Evolutionary conservation across 1,140 invertebrate genomes (phyloP).

Genomic region (Periplaneta americana): DNA sequence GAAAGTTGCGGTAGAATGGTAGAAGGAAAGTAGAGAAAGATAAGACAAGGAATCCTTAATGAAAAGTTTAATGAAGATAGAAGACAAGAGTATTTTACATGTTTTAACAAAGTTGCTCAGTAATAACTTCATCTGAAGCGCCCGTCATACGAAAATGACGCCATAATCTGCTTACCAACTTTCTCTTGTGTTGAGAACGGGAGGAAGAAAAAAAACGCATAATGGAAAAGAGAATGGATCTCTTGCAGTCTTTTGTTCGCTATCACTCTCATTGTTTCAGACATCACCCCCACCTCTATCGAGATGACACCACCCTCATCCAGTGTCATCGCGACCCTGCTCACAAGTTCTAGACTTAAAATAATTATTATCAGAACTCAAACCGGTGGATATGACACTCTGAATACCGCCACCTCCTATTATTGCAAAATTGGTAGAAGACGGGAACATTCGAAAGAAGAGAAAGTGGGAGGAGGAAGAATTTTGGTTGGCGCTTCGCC

Average conservation of each 20-base stretch:
- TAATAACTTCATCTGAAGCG: conserved; percentile 3
- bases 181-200: neutral
- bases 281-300: neutral
- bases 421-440: neutral
- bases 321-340: neutral
- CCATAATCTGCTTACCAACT: conserved; percentile 6
- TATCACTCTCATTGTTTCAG: neutral
- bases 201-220: neutral
- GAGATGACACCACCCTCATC: neutral
- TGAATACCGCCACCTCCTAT: neutral
- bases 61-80: conserved; percentile 14
- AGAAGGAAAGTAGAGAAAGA: neutral
- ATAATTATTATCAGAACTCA: neutral
- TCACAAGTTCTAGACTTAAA: neutral
- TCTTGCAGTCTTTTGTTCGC: neutral
- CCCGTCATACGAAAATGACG: neutral
- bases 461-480: neutral
- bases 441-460: neutral
- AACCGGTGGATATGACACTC: neutral
- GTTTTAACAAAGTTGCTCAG: conserved; percentile 5
- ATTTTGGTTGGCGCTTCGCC: neutral
- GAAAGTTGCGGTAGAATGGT: neutral
- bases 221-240: neutral
- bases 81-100: neutral
- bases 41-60: neutral